Evolutionary conservation across 2,113 vertebrate genomes (phyloP).

Genomic region (Anser cygnoides): DNA sequence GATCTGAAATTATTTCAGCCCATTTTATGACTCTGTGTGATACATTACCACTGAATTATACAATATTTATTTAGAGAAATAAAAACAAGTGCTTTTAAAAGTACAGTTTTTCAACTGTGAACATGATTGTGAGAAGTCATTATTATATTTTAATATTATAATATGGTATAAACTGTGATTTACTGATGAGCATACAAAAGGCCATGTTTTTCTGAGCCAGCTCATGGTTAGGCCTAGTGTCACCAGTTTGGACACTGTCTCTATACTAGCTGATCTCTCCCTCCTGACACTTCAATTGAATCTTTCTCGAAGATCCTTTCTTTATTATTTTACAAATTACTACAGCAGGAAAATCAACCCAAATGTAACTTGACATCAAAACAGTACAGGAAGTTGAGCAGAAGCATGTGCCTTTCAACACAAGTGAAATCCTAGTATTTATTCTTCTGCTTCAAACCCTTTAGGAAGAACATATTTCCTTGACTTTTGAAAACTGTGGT

Average conservation of each 20-base stretch:
- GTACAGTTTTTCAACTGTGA: background rate
- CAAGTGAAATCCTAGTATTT: background rate
- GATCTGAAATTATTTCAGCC: background rate
- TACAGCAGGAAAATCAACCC: background rate
- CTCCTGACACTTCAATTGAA: background rate
- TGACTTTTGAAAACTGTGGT: background rate
- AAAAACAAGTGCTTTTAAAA: background rate
- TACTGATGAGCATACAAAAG: background rate
- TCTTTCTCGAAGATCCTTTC: background rate
- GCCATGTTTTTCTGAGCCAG: background rate
- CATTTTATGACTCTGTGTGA: background rate
- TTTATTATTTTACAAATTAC: background rate
- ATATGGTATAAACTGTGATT: background rate
- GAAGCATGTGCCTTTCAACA: rapidly evolving
- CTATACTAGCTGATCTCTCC: background rate
- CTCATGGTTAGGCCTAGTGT: background rate
- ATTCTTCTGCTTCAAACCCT: background rate
- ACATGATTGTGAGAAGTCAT: background rate
- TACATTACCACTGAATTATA: background rate
- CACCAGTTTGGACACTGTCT: background rate
- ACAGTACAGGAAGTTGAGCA: background rate
- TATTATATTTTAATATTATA: background rate
- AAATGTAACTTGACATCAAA: background rate
- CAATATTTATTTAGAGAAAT: background rate
- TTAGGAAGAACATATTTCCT: background rate